Evolutionary conservation across 2,113 vertebrate genomes (phyloP).

Genomic region (Cyprinodon variegatus): DNA sequence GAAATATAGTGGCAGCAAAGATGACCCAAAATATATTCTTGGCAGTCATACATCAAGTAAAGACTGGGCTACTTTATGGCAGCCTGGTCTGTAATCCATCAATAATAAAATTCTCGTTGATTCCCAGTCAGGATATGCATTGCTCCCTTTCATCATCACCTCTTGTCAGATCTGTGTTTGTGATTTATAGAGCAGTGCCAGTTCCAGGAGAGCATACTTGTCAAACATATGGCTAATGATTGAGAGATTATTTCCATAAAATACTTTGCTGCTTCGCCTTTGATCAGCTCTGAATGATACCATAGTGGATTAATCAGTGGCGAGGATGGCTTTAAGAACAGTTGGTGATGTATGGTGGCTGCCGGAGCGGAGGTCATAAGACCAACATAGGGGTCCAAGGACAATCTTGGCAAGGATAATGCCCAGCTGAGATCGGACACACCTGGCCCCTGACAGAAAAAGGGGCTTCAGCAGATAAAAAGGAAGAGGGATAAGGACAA

Average conservation of each 20-base stretch:
- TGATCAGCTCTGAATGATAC: conserved; percentile 68
- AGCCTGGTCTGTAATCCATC: conserved; percentile 66
- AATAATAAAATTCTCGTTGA: conserved; percentile 60
- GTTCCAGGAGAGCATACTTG: conserved; percentile 68
- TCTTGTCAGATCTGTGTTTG: conserved; percentile 64
- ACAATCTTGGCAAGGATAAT: conserved; percentile 72
- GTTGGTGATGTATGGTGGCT: conserved; percentile 44
- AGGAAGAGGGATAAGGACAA: conserved; percentile 9
- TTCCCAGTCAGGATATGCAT: conserved; percentile 62
- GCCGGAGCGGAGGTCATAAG: conserved; percentile 45
- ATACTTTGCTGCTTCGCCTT: conserved; percentile 69
- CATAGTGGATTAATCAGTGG: conserved; percentile 63
- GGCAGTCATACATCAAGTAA: conserved; percentile 66
- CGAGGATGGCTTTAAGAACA: conserved; percentile 55
- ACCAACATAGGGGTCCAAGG: conserved; percentile 71
- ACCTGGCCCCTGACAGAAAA: conserved; percentile 64
- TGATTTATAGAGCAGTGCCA: conserved; percentile 71
- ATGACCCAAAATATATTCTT: conserved; percentile 74
- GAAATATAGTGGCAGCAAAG: conserved; percentile 49
- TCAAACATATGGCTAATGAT: conserved; percentile 78
- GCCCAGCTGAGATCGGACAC: conserved; percentile 71
- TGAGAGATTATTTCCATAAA: conserved; percentile 69
- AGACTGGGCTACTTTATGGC: conserved; percentile 50
- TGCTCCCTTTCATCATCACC: conserved; percentile 60
- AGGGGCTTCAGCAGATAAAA: conserved; percentile 48